Evolutionary conservation across 2,113 vertebrate genomes (phyloP), one percentile per base, ranked within the genome.

Genomic region (Engystomops pustulosus): DNA sequence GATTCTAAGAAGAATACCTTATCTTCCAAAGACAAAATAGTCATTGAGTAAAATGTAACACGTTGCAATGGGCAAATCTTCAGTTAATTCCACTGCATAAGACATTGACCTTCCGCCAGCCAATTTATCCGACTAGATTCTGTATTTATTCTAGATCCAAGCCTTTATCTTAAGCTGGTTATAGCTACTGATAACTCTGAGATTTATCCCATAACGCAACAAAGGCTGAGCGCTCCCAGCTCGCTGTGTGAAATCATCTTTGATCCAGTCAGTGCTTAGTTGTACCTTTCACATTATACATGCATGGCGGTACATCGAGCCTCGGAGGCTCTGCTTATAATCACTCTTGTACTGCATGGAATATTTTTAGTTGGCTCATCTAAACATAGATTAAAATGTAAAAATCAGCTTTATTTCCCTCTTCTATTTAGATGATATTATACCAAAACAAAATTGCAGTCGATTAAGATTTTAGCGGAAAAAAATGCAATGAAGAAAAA

Each of bases 141-240:
- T 79, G 36, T 86, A 55, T 78, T 87, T 84, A 69, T 87, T 20
- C 85, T 88, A 89, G 80, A 87, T 84, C 83, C 47, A 88, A 87
- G 87, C 86, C 68, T 38, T 84, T 84, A 87, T 44, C 38, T 25
- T 14, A 41, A 44, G 69, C 69, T 45, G 69, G 79, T 65, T 53
- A 74, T 74, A 87, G 27, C 85, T 82, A 70, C 87, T 79, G 20
- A 85, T 81, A 88, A 87, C 86, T 51, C 86, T 86, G 86, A 80
- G 44, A 87, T 87, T 81, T 88, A 86, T 87, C 87, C 44, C 81
- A 86, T 41, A 62, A 23, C 80, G 36, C 70, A 69, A 34, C 15
- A 38, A 44, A 20, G 44, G 68, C 68, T 20, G 38, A 71, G 38
- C 9, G 68, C 69, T 71, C 3, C 38, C 10, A 45, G 36, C 69